These are phyloP conservation scores for Drosophila takahashii DNA, from an alignment of 1,140 invertebrate species.

Conservation along the genomic window DNA sequence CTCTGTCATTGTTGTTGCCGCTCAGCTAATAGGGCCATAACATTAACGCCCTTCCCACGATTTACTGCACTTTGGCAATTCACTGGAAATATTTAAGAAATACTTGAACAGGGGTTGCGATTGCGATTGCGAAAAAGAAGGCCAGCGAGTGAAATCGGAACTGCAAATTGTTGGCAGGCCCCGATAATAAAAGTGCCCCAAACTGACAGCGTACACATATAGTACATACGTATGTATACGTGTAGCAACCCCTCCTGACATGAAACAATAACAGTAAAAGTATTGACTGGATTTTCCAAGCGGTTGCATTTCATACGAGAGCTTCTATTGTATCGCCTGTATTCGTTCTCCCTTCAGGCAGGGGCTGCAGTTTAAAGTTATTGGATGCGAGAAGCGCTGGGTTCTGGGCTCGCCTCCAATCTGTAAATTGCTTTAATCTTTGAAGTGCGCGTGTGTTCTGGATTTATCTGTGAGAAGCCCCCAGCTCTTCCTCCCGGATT, in stretches of 20 bases:
- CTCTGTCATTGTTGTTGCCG: constrained; percentile 50
- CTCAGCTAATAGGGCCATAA: constrained; percentile 65
- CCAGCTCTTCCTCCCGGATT: not conserved
- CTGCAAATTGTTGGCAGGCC: constrained; percentile 70
- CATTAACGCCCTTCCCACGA: constrained; percentile 58
- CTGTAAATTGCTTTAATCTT: constrained; percentile 82
- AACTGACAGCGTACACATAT: constrained; percentile 63
- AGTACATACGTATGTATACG: not conserved
- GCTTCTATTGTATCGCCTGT: constrained; percentile 5
- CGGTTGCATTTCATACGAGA: constrained; percentile 78
- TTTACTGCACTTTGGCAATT: constrained; percentile 68
- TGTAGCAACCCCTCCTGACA: constrained; percentile 35
- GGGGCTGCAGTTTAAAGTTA: constrained; percentile 71
- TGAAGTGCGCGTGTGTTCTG: constrained; percentile 57
- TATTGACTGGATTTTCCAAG: constrained; percentile 82
- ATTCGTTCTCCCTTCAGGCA: constrained; percentile 2
- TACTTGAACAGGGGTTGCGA: not conserved
- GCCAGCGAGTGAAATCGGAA: constrained; percentile 53
- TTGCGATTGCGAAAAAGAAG: too few species aligned
- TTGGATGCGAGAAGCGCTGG: constrained; percentile 54
- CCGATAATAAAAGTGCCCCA: constrained; percentile 58
- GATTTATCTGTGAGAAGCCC: constrained; percentile 49
- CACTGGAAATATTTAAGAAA: constrained; percentile 63
- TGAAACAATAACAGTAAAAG: constrained; percentile 81
- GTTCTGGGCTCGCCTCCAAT: constrained; percentile 62